Percentiles rank a stretch among this genome's conserved stretches.
These are phyloP conservation scores for Ernsta delagoae DNA, from an alignment of 2,888 invertebrate genomes.

Conservation along the genomic window DNA sequence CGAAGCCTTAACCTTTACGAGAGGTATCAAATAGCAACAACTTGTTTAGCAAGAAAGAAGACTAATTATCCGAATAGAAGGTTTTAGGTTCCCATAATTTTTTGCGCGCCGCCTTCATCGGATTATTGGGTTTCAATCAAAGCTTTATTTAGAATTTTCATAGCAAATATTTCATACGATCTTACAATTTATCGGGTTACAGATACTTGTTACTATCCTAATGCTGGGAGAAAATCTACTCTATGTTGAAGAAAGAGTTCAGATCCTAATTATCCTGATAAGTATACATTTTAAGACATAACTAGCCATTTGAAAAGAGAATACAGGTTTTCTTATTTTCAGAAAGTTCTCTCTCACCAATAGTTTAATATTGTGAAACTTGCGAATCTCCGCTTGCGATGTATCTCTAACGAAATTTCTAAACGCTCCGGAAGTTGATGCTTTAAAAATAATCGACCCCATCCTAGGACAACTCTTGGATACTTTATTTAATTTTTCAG, in stretches of 20 bases:
- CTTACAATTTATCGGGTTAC: neutral
- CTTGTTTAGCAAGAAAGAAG: neutral
- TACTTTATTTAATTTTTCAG: constrained; percentile 24
- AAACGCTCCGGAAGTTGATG: neutral
- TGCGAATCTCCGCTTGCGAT: neutral
- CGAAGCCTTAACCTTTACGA: neutral
- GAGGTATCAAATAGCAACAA: neutral
- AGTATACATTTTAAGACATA: no score
- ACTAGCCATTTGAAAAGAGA: no score
- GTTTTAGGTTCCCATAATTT: neutral
- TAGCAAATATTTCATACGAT: neutral
- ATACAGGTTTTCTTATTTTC: no score
- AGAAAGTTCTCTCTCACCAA: no score
- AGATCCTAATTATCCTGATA: no score
- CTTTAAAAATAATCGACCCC: neutral
- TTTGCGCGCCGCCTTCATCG: neutral
- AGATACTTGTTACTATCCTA: no score
- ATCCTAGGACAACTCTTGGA: neutral
- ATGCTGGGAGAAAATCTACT: no score
- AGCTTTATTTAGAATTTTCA: neutral
- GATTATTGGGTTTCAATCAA: neutral
- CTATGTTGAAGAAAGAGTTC: no score
- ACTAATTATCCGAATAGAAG: neutral
- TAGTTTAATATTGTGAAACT: no score
- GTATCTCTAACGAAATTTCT: no score